Evolutionary conservation across 2,888 invertebrate species (phyloP).

Genomic region (Itoplectis maculator): DNA sequence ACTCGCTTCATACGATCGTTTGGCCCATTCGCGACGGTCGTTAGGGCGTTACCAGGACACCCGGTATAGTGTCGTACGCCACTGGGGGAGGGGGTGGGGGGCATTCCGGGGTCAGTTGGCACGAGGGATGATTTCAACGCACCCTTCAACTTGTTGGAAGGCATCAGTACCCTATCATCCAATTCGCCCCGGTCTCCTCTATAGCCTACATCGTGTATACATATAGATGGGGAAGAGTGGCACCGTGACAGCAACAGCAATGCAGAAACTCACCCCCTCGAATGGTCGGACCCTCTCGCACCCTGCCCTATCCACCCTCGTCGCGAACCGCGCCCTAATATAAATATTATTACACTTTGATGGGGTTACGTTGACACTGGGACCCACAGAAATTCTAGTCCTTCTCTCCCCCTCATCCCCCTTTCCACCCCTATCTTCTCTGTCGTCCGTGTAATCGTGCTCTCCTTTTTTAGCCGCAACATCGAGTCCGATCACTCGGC

Average conservation of each 20-base stretch:
- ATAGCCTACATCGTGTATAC: slow-evolving; percentile 24
- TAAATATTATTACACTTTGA: slow-evolving; percentile 85
- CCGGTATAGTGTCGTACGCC: slow-evolving; percentile 56
- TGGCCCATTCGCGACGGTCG: slow-evolving; percentile 66
- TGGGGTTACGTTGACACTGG: slow-evolving; percentile 84
- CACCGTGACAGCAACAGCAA: slow-evolving; percentile 54
- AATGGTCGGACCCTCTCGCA: slow-evolving; percentile 73
- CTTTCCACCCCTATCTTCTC: slow-evolving; percentile 44
- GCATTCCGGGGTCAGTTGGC: too few species aligned
- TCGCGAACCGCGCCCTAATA: slow-evolving; percentile 82
- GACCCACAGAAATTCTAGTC: slow-evolving; percentile 67
- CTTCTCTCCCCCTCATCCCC: slow-evolving; percentile 58
- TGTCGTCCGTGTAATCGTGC: slow-evolving; percentile 39
- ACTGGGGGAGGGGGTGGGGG: too few species aligned
- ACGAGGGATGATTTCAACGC: too few species aligned
- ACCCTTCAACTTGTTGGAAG: too few species aligned
- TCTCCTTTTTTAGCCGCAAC: slow-evolving; percentile 44
- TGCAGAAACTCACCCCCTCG: slow-evolving; percentile 71
- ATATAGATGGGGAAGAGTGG: slow-evolving; percentile 25
- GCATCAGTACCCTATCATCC: too few species aligned
- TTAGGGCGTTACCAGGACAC: slow-evolving; percentile 69
- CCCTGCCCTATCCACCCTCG: slow-evolving; percentile 75
- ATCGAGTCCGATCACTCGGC: slow-evolving; percentile 18
- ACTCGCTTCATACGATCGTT: slow-evolving; percentile 57
- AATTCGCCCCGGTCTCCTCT: too few species aligned